Percentiles rank a stretch among this genome's conserved stretches.
Conservation (phyloP, 1,140 invertebrate genomes). For the Contarinia nasturtii region DNA sequence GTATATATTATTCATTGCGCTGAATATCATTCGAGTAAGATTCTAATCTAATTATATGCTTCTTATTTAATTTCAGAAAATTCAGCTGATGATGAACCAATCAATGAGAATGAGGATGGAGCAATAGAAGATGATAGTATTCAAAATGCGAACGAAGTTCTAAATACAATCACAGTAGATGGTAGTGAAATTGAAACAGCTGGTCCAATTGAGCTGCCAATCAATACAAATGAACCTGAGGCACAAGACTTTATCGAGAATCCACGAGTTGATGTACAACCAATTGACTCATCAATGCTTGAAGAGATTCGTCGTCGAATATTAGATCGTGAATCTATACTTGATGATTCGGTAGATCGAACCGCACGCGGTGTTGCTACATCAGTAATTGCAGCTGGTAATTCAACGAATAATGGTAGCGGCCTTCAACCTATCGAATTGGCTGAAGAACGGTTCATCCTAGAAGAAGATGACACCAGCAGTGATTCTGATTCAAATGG, state of each 20-base stretch:
- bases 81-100: too few species aligned
- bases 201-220: too few species aligned
- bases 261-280: slow-evolving; percentile 15
- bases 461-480: slow-evolving; percentile 16
- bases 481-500: slow-evolving; percentile 19
- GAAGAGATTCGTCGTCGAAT: slow-evolving; percentile 19
- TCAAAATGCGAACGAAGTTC: too few species aligned
- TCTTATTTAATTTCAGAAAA: too few species aligned
- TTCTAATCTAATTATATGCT: too few species aligned
- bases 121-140: too few species aligned
- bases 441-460: slow-evolving; percentile 25
- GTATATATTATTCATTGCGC: too few species aligned
- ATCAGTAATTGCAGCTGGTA: slow-evolving; percentile 2
- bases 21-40: too few species aligned
- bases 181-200: too few species aligned
- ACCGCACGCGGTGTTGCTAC: slow-evolving; percentile 1
- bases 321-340: slow-evolving; percentile 18
- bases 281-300: slow-evolving; percentile 17
- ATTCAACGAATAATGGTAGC: slow-evolving; percentile 5
- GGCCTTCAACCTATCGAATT: slow-evolving; percentile 27
- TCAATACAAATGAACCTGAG: slow-evolving; percentile 8
- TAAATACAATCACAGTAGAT: too few species aligned
- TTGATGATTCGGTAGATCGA: slow-evolving; percentile 8
- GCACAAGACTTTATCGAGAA: slow-evolving; percentile 9
- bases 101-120: too few species aligned